Conservation (phyloP, 2,113 vertebrate genomes). For the Ctenomys sociabilis region DNA sequence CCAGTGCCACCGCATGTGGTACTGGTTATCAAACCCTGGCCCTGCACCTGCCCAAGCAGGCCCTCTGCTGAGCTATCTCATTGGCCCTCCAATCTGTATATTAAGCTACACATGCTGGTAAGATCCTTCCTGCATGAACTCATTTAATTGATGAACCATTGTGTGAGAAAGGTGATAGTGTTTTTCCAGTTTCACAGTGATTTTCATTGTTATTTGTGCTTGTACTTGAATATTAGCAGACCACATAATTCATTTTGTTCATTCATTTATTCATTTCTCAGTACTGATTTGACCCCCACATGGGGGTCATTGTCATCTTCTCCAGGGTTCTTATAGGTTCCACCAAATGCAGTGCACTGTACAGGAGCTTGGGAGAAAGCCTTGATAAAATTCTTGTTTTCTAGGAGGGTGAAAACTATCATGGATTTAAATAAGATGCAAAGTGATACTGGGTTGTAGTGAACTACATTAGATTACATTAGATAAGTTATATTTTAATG, state of each 20-base stretch:
- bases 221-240: not conserved
- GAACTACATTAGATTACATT: not conserved
- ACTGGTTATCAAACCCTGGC: too few relatives aligned
- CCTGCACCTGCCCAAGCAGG: too few relatives aligned
- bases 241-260: not conserved
- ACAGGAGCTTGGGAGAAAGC: not conserved
- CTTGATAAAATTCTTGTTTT: not conserved
- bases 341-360: not conserved
- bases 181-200: not conserved
- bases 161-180: not conserved
- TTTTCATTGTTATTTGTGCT: not conserved
- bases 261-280: not conserved
- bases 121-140: not conserved
- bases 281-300: not conserved
- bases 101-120: not conserved
- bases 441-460: not conserved
- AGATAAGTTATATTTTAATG: not conserved
- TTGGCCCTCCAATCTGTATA: not conserved
- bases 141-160: not conserved
- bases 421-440: slow-evolving; percentile 8
- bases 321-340: too few relatives aligned
- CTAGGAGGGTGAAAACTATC: not conserved
- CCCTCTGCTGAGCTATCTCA: too few relatives aligned
- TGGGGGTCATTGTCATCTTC: too few relatives aligned
- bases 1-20: too few relatives aligned